Percentiles rank a stretch among this genome's conserved stretches.
These are phyloP conservation scores for Portunus trituberculatus DNA, from an alignment of 1,140 invertebrate species.

Conservation along the genomic window DNA sequence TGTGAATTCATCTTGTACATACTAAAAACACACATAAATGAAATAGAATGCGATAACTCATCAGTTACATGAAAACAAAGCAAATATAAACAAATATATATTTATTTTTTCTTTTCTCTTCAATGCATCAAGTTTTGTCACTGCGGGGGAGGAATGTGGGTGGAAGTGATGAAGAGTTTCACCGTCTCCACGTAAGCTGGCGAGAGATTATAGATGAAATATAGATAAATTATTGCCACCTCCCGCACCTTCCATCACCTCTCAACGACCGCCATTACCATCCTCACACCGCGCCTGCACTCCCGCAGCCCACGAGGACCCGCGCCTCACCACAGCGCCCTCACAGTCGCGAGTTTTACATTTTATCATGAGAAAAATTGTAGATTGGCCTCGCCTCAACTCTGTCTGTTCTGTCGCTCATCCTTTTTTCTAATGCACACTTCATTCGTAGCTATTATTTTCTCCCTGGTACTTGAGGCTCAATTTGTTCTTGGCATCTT, in stretches of 20 bases:
- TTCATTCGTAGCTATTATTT: not conserved
- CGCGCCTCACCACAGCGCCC: not conserved
- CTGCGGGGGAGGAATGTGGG: not conserved
- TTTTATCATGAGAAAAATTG: not conserved
- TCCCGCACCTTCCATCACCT: slow-evolving; percentile 9
- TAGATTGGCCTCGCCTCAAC: not conserved
- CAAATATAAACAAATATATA: not conserved
- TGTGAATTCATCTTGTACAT: not conserved
- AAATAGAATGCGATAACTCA: too few relatives aligned
- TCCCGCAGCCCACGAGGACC: not conserved
- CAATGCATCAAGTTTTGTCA: not conserved
- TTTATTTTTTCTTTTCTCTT: not conserved
- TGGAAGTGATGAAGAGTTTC: not conserved
- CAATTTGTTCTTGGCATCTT: not conserved
- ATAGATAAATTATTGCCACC: slow-evolving; percentile 26
- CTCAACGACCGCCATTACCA: slow-evolving; percentile 21
- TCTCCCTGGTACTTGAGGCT: not conserved
- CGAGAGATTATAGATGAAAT: slow-evolving; percentile 32
- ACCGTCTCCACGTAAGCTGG: not conserved
- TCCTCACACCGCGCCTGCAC: slow-evolving; percentile 24
- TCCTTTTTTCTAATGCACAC: not conserved
- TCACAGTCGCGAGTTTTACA: not conserved
- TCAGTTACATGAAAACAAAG: too few relatives aligned
- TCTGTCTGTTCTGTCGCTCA: not conserved
- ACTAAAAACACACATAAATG: not conserved